These are phyloP conservation scores for Sitophilus oryzae DNA, from an alignment of 1,140 invertebrate genomes.

Conservation along the genomic window DNA sequence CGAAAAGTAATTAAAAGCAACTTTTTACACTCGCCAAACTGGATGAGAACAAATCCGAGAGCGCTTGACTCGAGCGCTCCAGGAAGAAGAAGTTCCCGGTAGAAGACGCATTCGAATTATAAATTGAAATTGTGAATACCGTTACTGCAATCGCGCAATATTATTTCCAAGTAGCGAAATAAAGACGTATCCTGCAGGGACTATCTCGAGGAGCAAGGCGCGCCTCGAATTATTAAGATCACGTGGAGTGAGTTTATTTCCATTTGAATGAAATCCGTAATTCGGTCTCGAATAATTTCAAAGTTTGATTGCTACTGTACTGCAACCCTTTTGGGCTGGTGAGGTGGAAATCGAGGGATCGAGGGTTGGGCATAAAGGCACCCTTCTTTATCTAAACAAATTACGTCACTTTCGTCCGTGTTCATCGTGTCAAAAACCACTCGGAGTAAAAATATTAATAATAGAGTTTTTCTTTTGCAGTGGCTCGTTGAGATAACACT, in stretches of 20 bases:
- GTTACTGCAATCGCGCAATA: conserved; percentile 13
- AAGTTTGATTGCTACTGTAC: conserved; percentile 37
- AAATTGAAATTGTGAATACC: conserved; percentile 2
- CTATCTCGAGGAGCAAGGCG: conserved; percentile 15
- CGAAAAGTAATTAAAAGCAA: no score
- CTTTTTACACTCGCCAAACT: no score
- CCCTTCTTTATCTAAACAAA: no score
- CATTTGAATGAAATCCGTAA: conserved; percentile 37
- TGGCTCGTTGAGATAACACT: no score
- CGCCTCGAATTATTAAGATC: conserved; percentile 31
- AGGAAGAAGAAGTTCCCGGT: no score
- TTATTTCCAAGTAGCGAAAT: conserved; percentile 13
- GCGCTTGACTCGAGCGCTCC: no score
- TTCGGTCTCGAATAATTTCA: conserved; percentile 36
- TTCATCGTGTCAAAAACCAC: no score
- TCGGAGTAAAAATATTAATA: no score
- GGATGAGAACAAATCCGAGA: neutral
- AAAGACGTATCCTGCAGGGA: conserved; percentile 20
- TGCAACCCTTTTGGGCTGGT: conserved; percentile 21
- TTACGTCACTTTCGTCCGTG: no score
- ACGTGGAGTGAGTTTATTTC: conserved; percentile 34
- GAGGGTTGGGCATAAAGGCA: no score
- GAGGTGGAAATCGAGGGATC: neutral
- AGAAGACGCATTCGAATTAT: neutral
- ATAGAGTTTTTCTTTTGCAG: no score